Conservation (phyloP, 1,140 invertebrate species). For the Megathymus violae region DNA sequence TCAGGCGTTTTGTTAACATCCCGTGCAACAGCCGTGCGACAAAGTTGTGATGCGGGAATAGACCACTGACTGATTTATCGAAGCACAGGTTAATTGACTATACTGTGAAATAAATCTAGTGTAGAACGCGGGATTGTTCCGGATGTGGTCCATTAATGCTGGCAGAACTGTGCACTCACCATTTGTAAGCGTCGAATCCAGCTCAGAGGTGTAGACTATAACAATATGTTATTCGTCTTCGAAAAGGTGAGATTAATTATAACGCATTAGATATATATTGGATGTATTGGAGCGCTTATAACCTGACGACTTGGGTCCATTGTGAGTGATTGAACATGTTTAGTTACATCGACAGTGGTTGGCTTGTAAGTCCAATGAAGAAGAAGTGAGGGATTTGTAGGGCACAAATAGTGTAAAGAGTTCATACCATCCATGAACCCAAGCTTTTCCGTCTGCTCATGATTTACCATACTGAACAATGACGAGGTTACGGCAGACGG, state of each 20-base stretch:
- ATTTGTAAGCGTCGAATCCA: constrained; percentile 6
- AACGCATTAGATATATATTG: not conserved
- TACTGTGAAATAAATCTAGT: constrained; percentile 29
- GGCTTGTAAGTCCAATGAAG: too few species aligned
- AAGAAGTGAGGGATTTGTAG: too few species aligned
- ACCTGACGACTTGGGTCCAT: not conserved
- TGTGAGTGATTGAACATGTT: constrained; percentile 5
- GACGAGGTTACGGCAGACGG: too few species aligned
- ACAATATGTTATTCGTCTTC: not conserved
- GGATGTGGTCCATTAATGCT: constrained; percentile 7
- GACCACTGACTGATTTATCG: constrained; percentile 40
- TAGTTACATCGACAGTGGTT: too few species aligned
- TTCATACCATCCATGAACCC: too few species aligned
- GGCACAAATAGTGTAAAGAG: too few species aligned
- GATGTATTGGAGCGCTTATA: not conserved
- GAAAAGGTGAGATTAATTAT: not conserved
- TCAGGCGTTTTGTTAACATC: constrained; percentile 45
- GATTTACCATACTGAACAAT: too few species aligned
- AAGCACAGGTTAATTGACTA: constrained; percentile 41
- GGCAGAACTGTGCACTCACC: not conserved
- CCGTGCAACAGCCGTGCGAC: constrained; percentile 36
- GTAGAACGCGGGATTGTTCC: constrained; percentile 17
- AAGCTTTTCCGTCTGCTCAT: too few species aligned
- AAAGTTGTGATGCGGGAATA: constrained; percentile 44
- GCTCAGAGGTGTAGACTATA: not conserved